Percentiles rank a stretch among this genome's conserved stretches.
Conservation (phyloP, 64 coral and sea anemone genomes). For the Montipora capricornis region DNA sequence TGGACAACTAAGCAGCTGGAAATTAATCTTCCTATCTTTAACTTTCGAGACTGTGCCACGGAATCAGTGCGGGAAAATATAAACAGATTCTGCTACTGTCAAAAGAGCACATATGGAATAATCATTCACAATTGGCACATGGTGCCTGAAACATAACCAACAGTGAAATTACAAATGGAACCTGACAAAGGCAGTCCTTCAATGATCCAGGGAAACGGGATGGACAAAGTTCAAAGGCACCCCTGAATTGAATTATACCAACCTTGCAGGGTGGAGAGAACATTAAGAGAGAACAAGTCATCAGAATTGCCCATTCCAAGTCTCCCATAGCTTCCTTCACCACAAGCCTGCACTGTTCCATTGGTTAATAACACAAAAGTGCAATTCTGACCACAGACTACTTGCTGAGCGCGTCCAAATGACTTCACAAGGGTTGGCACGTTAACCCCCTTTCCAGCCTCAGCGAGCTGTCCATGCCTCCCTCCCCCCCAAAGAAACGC, state of each 20-base stretch:
- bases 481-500: slow-evolving; percentile 92
- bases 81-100: too few species aligned
- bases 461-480: slow-evolving; percentile 82
- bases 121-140: too few species aligned
- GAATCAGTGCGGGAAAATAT: too few species aligned
- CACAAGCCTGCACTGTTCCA: slow-evolving; percentile 78
- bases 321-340: slow-evolving; percentile 88
- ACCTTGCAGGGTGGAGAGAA: slow-evolving; percentile 85
- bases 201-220: too few species aligned
- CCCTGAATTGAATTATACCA: neutral
- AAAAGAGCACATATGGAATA: too few species aligned
- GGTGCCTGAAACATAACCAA: too few species aligned
- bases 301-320: slow-evolving; percentile 94
- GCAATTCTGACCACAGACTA: slow-evolving; percentile 90
- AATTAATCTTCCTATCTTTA: too few species aligned
- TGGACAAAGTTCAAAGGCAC: too few species aligned
- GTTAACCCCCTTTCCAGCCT: slow-evolving; percentile 82
- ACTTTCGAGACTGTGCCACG: too few species aligned
- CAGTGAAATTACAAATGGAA: too few species aligned
- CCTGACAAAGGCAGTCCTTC: too few species aligned
- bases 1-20: too few species aligned
- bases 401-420: slow-evolving; percentile 71
- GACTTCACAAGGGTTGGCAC: slow-evolving; percentile 85
- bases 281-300: slow-evolving; percentile 70
- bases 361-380: slow-evolving; percentile 80